Conservation (phyloP, 2,888 invertebrate species). For the Autographa gamma region DNA sequence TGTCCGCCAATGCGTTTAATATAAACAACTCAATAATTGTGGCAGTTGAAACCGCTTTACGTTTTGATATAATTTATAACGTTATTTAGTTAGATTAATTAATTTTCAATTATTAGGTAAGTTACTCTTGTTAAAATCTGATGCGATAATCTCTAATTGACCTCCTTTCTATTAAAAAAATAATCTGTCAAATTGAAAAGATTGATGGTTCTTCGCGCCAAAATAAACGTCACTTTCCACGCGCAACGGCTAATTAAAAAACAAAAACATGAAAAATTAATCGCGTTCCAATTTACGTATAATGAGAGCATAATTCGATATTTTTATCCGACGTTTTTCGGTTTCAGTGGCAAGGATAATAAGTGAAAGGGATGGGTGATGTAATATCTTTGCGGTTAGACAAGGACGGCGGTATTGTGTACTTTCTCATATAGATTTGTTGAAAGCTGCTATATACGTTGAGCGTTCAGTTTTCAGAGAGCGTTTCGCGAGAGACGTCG, state of each 20-base stretch:
- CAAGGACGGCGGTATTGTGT: conserved; percentile 69
- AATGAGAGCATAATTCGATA: conserved; percentile 70
- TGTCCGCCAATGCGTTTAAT: background rate
- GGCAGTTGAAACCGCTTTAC: background rate
- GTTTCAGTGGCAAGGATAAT: conserved; percentile 74
- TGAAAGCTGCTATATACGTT: conserved; percentile 73
- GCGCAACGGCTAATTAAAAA: conserved; percentile 45
- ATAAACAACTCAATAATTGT: background rate
- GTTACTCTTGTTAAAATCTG: background rate
- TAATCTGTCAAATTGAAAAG: conserved; percentile 50
- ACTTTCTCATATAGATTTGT: conserved; percentile 86
- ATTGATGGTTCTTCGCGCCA: conserved; percentile 56
- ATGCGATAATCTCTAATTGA: background rate
- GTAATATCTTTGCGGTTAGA: conserved; percentile 52
- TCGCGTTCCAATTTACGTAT: conserved; percentile 66
- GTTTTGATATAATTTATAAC: background rate
- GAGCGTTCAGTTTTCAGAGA: conserved; percentile 60
- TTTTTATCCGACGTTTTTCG: conserved; percentile 68
- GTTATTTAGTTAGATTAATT: background rate
- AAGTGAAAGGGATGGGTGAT: conserved; percentile 66
- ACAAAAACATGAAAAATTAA: conserved; percentile 53
- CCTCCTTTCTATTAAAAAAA: conserved; percentile 12
- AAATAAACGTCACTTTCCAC: conserved; percentile 53
- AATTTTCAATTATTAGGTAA: background rate
- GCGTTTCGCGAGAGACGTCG: conserved; percentile 41